Evolutionary conservation across 2,888 invertebrate genomes (phyloP), one percentile per base, ranked within the genome.

Genomic region (Tachina grossa): DNA sequence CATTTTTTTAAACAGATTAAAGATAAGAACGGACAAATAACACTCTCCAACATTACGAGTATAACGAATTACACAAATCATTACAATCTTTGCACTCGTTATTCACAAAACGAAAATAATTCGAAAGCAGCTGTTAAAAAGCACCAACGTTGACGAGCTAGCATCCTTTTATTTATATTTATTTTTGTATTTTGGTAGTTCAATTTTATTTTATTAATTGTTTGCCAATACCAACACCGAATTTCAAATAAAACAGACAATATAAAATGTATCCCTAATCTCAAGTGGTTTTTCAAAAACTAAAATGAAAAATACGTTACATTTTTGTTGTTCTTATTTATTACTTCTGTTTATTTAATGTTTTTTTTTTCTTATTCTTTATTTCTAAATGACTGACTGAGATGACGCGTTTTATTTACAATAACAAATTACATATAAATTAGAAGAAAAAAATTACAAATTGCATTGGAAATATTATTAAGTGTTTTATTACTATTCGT

Each of bases 261-360:
- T 45, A 68, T 31, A 45, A 51, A 53, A 39, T 68, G 59, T 69
- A 66, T 66, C 72, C 61, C 51, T 80, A 76, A 83, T 83, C 83
- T 85, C 75, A 85, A 85, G 85, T 85, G 85, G 65, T 72, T 76
- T 79, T 78, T 59, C 31, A 43, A 43, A 81, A 68, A 57, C 16
- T 10, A 31, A 16, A 69, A 69, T 49, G 19, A 74, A 84, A 81
- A 74, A 80, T 57, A 82, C 75, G 82, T 82, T 82, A 82, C 79
- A 75, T 68, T 75, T 75, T 39, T 61, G 51, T 71, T 59, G 49
- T 59, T 74, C 9, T 47, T 68, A 11, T 72, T 66, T 74, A 19
- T 72, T 31, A 59, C 43, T 45, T 57, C 22, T 43, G 16, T 65
- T 51, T 77, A 51, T 77, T 77, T 77, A 31, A 19, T 55, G 22